Evolutionary conservation across 2,113 vertebrate species (phyloP).

Genomic region (Pristiophorus japonicus): DNA sequence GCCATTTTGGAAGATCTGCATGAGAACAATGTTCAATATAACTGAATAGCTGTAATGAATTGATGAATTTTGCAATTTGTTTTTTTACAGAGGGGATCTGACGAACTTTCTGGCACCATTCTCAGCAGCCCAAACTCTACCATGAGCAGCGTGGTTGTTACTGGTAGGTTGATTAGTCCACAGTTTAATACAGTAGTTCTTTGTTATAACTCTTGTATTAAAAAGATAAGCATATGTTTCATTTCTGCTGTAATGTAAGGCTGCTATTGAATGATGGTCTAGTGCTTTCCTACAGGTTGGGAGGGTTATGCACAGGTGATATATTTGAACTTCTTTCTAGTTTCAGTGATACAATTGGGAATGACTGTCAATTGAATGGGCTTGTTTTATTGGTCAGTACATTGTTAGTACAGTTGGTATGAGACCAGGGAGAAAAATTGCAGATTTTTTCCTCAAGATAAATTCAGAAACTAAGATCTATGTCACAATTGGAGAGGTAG

Average conservation of each 20-base stretch:
- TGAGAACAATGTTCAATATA: neutral
- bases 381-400: neutral
- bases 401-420: neutral
- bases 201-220: neutral
- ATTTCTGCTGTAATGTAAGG: neutral
- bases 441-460: neutral
- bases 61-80: too few species aligned
- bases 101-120: conserved; percentile 89
- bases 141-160: conserved; percentile 86
- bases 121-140: conserved; percentile 91
- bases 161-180: conserved; percentile 68
- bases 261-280: neutral
- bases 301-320: neutral
- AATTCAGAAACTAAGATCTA: neutral
- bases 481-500: neutral
- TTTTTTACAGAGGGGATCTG: conserved; percentile 83
- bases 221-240: neutral
- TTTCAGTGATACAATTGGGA: neutral
- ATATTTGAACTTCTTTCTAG: neutral
- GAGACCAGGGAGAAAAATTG: neutral
- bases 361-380: neutral
- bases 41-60: neutral
- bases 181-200: neutral
- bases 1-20: neutral
- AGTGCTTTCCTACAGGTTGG: neutral